These are phyloP conservation scores for Acanthopleura granulata DNA, from an alignment of 2,888 invertebrate genomes.

Conservation along the genomic window DNA sequence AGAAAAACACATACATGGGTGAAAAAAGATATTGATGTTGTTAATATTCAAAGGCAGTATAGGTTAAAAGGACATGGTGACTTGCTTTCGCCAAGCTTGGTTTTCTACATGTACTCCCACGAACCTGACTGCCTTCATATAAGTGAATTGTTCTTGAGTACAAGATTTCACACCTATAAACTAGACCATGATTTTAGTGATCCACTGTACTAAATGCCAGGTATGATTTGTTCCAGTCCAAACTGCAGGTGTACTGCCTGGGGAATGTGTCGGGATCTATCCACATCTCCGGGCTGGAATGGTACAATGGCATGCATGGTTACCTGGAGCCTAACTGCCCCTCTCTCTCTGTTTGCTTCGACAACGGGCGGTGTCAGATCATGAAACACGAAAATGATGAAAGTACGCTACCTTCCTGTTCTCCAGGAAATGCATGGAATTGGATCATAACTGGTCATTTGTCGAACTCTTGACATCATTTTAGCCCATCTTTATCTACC, in stretches of 20 bases:
- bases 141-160: background rate
- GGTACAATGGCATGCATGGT: conserved; percentile 87
- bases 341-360: conserved; percentile 88
- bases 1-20: too few relatives aligned
- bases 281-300: conserved; percentile 83
- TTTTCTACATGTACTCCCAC: background rate
- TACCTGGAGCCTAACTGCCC: conserved; percentile 76
- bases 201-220: conserved; percentile 73
- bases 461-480: too few relatives aligned
- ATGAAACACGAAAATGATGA: conserved; percentile 93
- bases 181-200: background rate
- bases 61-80: too few relatives aligned
- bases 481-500: too few relatives aligned
- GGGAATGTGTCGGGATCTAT: conserved; percentile 72
- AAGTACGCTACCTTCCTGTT: conserved; percentile 70
- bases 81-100: too few relatives aligned
- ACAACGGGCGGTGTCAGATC: conserved; percentile 87
- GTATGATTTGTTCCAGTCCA: conserved; percentile 75
- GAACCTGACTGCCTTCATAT: background rate
- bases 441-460: too few relatives aligned
- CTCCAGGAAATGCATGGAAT: background rate
- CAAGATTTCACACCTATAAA: background rate
- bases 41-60: too few relatives aligned
- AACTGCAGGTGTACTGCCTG: conserved; percentile 77
- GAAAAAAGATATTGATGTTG: too few relatives aligned